These are phyloP conservation scores for Campaea margaritaria DNA, from an alignment of 2,888 invertebrate genomes.

Conservation along the genomic window DNA sequence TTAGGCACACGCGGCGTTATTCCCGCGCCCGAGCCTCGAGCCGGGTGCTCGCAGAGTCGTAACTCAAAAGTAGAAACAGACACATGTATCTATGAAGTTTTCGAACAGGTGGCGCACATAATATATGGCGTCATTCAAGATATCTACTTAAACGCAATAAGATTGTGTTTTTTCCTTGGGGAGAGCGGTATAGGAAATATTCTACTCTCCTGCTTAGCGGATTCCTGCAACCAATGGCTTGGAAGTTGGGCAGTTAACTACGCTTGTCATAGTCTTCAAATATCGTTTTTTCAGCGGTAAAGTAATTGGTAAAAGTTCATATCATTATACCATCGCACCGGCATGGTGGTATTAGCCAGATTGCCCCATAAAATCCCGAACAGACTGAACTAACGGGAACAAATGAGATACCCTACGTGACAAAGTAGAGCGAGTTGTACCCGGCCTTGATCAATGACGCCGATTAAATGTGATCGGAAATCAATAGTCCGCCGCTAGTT, in stretches of 20 bases:
- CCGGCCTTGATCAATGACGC: constrained; percentile 38
- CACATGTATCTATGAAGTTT: constrained; percentile 63
- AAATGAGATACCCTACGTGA: constrained; percentile 27
- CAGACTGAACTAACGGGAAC: too few relatives aligned
- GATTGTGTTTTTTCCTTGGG: constrained; percentile 12
- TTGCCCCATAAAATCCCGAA: too few relatives aligned
- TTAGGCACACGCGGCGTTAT: constrained; percentile 63
- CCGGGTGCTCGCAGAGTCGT: constrained; percentile 57
- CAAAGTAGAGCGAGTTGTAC: constrained; percentile 35
- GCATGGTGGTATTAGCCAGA: too few relatives aligned
- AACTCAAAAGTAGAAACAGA: constrained; percentile 67
- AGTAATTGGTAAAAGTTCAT: too few relatives aligned
- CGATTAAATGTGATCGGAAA: constrained; percentile 39
- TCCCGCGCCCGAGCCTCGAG: constrained; percentile 48
- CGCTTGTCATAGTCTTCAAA: too few relatives aligned
- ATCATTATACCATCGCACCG: too few relatives aligned
- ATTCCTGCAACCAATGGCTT: too few relatives aligned
- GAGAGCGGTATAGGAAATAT: constrained; percentile 3
- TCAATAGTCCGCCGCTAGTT: constrained; percentile 28
- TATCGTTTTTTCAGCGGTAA: too few relatives aligned
- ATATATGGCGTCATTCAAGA: constrained; percentile 45
- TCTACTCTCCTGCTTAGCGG: neutral
- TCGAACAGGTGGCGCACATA: constrained; percentile 63
- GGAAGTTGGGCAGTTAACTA: too few relatives aligned
- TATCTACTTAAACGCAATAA: constrained; percentile 36